These are phyloP conservation scores for Zapus hudsonius DNA, from an alignment of 2,113 vertebrate species.

Conservation along the genomic window DNA sequence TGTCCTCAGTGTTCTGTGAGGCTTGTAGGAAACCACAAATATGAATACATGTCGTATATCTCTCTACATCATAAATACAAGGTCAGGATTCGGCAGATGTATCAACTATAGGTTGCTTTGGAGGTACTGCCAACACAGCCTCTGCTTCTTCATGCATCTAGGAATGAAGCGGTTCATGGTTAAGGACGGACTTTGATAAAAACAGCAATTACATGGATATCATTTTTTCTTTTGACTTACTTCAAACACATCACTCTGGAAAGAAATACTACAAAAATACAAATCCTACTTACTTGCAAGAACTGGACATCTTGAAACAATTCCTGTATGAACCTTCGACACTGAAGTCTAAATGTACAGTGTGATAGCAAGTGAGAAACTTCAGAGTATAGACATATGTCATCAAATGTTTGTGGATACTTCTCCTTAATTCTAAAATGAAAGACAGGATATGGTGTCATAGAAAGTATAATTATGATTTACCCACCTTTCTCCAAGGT, in stretches of 20 bases:
- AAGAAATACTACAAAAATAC: constrained; percentile 1
- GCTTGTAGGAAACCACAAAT: constrained; percentile 70
- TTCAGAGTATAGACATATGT: constrained; percentile 99
- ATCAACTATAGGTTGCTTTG: constrained; percentile 87
- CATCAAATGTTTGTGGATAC: constrained; percentile 97
- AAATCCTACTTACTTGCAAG: constrained; percentile 90
- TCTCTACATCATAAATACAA: constrained; percentile 59
- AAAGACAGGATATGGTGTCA: constrained; percentile 2
- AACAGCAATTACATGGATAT: background rate
- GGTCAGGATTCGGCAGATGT: constrained; percentile 91
- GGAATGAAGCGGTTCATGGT: background rate
- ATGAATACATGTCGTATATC: constrained; percentile 30
- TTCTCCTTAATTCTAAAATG: constrained; percentile 96
- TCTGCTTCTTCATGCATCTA: constrained; percentile 99
- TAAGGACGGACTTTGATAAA: background rate
- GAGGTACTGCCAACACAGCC: constrained; percentile 90
- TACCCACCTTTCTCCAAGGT: background rate
- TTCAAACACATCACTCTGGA: constrained; percentile 31
- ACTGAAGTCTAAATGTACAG: constrained; percentile 96
- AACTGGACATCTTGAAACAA: constrained; percentile 99
- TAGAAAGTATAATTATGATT: background rate
- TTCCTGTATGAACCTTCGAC: constrained; percentile 98
- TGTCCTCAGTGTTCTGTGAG: constrained; percentile 71
- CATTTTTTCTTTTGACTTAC: constrained; percentile 32
- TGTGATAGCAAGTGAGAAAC: constrained; percentile 96